Evolutionary conservation across 2,888 invertebrate genomes (phyloP).

Genomic region (Myopa tessellatipennis): DNA sequence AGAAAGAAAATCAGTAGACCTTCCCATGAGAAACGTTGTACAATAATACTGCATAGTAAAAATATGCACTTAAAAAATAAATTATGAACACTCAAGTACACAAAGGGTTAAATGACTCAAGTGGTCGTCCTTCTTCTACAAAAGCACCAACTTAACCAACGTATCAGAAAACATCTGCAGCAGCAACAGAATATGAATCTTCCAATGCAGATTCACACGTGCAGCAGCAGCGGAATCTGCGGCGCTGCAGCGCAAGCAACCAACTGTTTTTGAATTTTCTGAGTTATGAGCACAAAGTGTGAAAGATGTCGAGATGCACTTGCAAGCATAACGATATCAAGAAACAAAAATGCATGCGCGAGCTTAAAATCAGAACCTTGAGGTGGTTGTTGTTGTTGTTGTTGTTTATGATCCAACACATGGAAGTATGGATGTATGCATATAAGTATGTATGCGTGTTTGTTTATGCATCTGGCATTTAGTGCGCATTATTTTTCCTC

Average conservation of each 20-base stretch:
- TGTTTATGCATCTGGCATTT: background rate
- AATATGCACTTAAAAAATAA: too few species aligned
- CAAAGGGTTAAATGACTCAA: too few species aligned
- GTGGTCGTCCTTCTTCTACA: too few species aligned
- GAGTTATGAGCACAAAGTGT: constrained; percentile 11
- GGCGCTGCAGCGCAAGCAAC: background rate
- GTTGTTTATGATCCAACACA: background rate
- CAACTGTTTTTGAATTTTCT: constrained; percentile 17
- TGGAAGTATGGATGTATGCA: background rate
- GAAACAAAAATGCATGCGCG: too few species aligned
- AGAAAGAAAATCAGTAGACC: too few species aligned
- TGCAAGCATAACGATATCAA: background rate
- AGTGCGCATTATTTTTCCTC: background rate
- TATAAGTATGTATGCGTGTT: background rate
- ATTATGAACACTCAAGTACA: too few species aligned
- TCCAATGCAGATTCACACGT: background rate
- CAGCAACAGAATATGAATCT: too few species aligned
- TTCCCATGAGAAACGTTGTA: too few species aligned
- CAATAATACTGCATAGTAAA: too few species aligned
- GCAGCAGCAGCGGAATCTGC: background rate
- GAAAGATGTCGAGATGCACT: constrained; percentile 11
- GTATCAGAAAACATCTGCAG: too few species aligned
- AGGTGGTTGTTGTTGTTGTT: background rate
- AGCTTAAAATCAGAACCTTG: too few species aligned
- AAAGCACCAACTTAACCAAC: too few species aligned